Percentiles rank a stretch among this genome's conserved stretches.
Conservation (phyloP, 1,140 invertebrate genomes). For the Nasonia vitripennis region DNA sequence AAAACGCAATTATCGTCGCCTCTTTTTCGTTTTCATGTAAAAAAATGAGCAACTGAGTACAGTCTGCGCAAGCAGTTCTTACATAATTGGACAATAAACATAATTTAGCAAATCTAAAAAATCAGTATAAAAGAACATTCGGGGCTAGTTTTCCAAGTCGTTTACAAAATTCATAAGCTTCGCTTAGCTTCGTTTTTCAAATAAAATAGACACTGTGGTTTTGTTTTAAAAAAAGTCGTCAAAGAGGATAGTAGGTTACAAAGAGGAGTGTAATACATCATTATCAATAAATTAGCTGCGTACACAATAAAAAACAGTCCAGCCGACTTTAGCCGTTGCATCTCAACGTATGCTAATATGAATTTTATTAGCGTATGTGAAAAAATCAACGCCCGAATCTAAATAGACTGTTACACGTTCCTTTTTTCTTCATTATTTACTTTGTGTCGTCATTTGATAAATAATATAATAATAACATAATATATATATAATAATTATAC, state of each 20-base stretch:
- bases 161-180: conserved; percentile 23
- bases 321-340: not conserved
- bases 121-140: conserved; percentile 36
- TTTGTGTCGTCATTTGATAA: conserved; percentile 38
- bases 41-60: conserved; percentile 11
- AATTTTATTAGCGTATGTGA: conserved; percentile 10
- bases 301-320: conserved; percentile 33
- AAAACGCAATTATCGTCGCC: not conserved
- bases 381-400: conserved; percentile 6
- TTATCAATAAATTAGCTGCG: conserved; percentile 25
- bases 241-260: conserved; percentile 20
- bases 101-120: conserved; percentile 57
- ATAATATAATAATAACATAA: conserved; percentile 28
- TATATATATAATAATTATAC: conserved; percentile 26
- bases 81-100: conserved; percentile 1
- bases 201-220: not conserved
- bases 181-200: not conserved
- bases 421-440: conserved; percentile 8
- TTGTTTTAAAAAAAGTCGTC: conserved; percentile 35
- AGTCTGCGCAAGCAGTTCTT: conserved; percentile 25
- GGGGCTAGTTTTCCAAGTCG: not conserved
- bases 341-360: not conserved
- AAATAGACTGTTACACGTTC: not conserved
- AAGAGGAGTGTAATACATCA: conserved; percentile 26
- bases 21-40: conserved; percentile 26